Conservation (phyloP, 2,797 vertebrate genomes). For the Amniataba percoides region DNA sequence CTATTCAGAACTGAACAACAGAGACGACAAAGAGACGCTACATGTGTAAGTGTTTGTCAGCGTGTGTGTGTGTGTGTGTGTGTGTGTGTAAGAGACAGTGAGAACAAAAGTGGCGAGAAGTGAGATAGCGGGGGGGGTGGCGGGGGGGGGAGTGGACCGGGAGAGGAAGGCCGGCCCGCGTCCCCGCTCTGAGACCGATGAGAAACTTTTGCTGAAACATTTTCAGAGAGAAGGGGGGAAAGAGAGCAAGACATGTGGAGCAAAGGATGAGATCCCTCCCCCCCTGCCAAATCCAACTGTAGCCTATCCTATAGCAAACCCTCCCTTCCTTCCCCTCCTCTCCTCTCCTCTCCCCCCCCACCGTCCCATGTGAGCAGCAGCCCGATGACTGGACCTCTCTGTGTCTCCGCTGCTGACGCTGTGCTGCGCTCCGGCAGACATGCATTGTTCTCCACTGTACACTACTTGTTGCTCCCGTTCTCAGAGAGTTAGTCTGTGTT, state of each 20-base stretch:
- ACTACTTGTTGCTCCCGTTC: constrained; percentile 75
- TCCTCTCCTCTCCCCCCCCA: constrained; percentile 52
- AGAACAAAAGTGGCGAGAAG: constrained; percentile 40
- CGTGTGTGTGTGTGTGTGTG: neutral
- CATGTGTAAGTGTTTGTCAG: constrained; percentile 19
- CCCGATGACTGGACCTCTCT: constrained; percentile 78
- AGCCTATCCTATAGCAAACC: constrained; percentile 63
- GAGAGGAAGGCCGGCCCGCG: constrained; percentile 42
- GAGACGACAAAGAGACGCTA: constrained; percentile 32
- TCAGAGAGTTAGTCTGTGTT: constrained; percentile 51
- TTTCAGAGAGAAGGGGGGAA: constrained; percentile 35
- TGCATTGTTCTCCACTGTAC: constrained; percentile 82
- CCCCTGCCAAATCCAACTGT: constrained; percentile 53
- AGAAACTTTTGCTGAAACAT: constrained; percentile 50
- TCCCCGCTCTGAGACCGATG: constrained; percentile 42
- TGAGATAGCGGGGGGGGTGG: constrained; percentile 20
- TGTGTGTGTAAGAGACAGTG: constrained; percentile 12
- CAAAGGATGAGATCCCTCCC: constrained; percentile 71
- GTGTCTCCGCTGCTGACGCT: constrained; percentile 69
- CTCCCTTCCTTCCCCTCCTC: constrained; percentile 48
- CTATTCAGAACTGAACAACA: constrained; percentile 53
- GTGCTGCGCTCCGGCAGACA: constrained; percentile 74
- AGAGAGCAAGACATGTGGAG: constrained; percentile 38
- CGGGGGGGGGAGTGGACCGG: constrained; percentile 37
- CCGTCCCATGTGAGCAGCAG: constrained; percentile 78